Percentiles rank a stretch among this genome's conserved stretches.
Evolutionary conservation across 2,888 invertebrate genomes (phyloP).

Genomic region (Drosophila flavopinicola): DNA sequence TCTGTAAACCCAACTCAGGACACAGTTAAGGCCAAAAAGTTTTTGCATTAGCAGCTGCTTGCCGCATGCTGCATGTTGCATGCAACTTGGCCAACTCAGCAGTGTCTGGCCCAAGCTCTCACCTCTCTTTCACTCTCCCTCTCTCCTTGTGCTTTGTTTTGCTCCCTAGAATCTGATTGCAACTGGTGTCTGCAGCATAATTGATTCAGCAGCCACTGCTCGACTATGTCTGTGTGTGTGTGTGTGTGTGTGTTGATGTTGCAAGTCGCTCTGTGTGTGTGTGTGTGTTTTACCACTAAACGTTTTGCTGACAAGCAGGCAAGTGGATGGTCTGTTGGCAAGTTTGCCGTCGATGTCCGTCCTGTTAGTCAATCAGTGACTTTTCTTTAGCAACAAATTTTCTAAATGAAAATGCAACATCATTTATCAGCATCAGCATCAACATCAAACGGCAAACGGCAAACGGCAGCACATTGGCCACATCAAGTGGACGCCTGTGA

Average conservation of each 20-base stretch:
- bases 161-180: conserved; percentile 41
- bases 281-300: conserved; percentile 68
- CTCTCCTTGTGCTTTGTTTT: conserved; percentile 7
- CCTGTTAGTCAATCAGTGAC: conserved; percentile 76
- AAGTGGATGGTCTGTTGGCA: conserved; percentile 26
- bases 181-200: conserved; percentile 75
- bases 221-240: conserved; percentile 11
- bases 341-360: conserved; percentile 51
- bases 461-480: conserved; percentile 69
- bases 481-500: conserved; percentile 51
- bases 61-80: conserved; percentile 48
- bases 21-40: conserved; percentile 56
- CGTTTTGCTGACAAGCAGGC: conserved; percentile 76
- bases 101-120: conserved; percentile 22
- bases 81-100: conserved; percentile 49
- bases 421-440: conserved; percentile 79
- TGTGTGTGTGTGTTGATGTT: conserved; percentile 17
- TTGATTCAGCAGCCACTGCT: conserved; percentile 68
- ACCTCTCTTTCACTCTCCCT: not conserved
- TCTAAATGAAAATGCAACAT: conserved; percentile 78
- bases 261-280: conserved; percentile 21
- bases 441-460: conserved; percentile 53
- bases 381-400: conserved; percentile 77
- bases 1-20: no score
- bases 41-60: conserved; percentile 72